Evolutionary conservation across 2,797 vertebrate genomes (phyloP).

Genomic region (Zenarchopterus dispar): DNA sequence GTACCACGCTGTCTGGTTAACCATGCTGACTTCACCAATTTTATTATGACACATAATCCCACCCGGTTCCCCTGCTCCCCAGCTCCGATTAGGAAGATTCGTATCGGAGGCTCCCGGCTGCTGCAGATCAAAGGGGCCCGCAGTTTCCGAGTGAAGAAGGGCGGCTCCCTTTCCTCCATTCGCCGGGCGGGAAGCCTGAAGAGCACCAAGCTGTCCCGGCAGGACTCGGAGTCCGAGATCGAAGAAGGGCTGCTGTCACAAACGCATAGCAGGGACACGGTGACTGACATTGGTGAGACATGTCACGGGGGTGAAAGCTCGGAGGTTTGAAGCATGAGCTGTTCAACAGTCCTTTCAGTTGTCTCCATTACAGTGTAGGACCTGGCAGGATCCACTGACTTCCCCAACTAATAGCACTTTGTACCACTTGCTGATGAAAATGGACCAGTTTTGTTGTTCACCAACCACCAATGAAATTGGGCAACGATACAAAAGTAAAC

Average conservation of each 20-base stretch:
- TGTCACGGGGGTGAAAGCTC: too few relatives aligned
- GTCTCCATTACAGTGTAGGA: too few relatives aligned
- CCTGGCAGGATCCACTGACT: too few relatives aligned
- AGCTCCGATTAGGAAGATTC: constrained; percentile 92
- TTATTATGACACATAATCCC: constrained; percentile 34
- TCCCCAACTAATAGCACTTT: too few relatives aligned
- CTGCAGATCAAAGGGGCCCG: constrained; percentile 99
- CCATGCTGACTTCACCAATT: too few relatives aligned
- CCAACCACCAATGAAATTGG: too few relatives aligned
- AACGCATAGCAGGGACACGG: constrained; percentile 93
- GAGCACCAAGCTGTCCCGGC: constrained; percentile 97
- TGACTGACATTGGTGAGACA: constrained; percentile 92
- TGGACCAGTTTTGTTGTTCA: too few relatives aligned
- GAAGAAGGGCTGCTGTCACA: constrained; percentile 96
- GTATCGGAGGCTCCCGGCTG: constrained; percentile 95
- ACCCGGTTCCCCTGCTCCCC: constrained; percentile 23
- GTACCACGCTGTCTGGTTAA: too few relatives aligned
- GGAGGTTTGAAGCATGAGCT: too few relatives aligned
- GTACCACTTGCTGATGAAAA: too few relatives aligned
- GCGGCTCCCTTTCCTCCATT: constrained; percentile 96
- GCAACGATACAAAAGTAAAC: too few relatives aligned
- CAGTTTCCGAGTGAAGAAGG: constrained; percentile 98
- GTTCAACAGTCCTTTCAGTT: too few relatives aligned
- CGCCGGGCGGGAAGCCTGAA: constrained; percentile 97
- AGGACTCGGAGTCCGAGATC: constrained; percentile 99